phyloP scores from a whole-genome alignment of 2,888 invertebrate species.

The Chydorus sphaericus region DNA sequence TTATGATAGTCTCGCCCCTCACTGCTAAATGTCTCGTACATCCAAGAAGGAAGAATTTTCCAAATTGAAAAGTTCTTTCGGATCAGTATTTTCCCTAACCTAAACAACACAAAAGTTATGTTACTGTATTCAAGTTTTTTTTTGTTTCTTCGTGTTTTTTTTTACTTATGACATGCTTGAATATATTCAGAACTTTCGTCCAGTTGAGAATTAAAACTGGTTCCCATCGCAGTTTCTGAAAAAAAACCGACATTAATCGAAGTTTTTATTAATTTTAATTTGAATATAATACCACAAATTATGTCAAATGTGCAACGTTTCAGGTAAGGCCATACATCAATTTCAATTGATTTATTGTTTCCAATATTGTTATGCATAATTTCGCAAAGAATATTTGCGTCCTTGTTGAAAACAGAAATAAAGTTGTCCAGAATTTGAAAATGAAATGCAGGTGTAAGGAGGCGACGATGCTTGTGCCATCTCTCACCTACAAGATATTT shows the following conservation, averaged over 20 bases:
- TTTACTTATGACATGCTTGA: conserved; percentile 23
- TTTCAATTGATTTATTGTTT: background rate
- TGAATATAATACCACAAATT: conserved; percentile 30
- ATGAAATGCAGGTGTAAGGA: conserved; percentile 34
- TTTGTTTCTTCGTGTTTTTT: no score
- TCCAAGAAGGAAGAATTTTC: no score
- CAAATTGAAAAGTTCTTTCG: no score
- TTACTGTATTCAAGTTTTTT: conserved; percentile 30
- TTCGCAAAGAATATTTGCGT: conserved; percentile 25
- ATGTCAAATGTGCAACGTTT: conserved; percentile 29
- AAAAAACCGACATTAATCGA: conserved; percentile 11
- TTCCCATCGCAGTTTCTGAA: conserved; percentile 35
- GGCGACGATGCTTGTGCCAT: conserved; percentile 29
- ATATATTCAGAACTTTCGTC: conserved; percentile 28
- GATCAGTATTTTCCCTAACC: no score
- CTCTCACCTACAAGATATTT: no score
- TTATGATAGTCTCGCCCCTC: no score
- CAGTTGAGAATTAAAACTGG: conserved; percentile 22
- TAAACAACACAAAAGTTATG: no score
- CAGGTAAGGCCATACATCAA: conserved; percentile 27
- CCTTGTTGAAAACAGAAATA: conserved; percentile 30
- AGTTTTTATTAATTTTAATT: background rate
- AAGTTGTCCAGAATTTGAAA: conserved; percentile 33
- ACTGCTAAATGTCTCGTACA: conserved; percentile 18
- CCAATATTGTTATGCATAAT: conserved; percentile 20